Base-by-base conservation (phyloP, 2,888 invertebrate genomes). In the Lacanobia wlatinum region DNA sequence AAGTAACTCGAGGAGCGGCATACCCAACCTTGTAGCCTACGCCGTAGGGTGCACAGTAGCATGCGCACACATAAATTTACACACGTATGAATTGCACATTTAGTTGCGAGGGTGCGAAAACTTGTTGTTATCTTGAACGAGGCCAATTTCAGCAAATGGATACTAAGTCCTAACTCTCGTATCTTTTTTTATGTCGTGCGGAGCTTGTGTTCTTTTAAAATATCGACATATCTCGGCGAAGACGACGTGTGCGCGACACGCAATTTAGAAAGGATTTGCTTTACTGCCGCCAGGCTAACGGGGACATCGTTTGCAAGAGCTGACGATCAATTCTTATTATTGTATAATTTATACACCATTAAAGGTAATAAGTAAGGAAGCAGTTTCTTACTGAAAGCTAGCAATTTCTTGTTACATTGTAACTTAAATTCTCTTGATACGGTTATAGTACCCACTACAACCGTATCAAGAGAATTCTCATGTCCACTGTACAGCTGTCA, bases 71-170 rank as follows among this genome's bases (percentile, higher is more conserved):
- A 43, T 69, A 88, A 89, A 91, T 94, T 94, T 94, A 93, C 92
- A 93, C 94, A 93, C 93, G 91, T 94, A 95, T 96, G 95, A 95
- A 95, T 94, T 94, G 94, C 95, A 93, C 95, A 95, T 95, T 96
- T 95, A 93, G 94, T 92, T 88, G 91, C 90, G 95, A 96, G 96
- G 95, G 96, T 95, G 96, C 94, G 96, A 96, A 94, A 95, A 95
- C 94, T 96, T 96, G 95, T 95, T 95, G 95, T 95, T 96, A 96
- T 96, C 96, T 95, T 89, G 90, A 94, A 94, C 93, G 94, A 94
- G 94, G 91, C 96, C 96, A 96, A 96, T 96, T 96, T 96, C 95
- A 90, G 93, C 94, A 96, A 96, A 96, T 96, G 96, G 96, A 95
- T 95, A 96, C 96, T 96, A 95, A 96, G 96, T 96, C 95, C 95